A percentile compares a stretch with the other conserved stretches of the same genome.
These are phyloP conservation scores for Ctenochaetus hawaiiensis DNA, from an alignment of 2,797 vertebrate genomes.

Conservation along the genomic window DNA sequence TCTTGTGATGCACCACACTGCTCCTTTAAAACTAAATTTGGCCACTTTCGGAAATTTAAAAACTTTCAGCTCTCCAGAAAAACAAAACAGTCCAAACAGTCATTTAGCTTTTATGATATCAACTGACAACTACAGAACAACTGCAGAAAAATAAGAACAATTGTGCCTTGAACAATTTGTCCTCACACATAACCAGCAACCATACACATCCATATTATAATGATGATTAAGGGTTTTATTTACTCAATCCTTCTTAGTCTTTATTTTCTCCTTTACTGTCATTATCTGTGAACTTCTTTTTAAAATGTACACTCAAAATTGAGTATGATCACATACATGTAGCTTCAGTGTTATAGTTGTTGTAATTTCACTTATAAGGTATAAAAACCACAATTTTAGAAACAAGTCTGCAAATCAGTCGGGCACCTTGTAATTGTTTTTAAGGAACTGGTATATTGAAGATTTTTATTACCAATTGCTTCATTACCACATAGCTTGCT, in stretches of 20 bases:
- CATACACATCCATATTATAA: background rate
- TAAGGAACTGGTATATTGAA: too few relatives aligned
- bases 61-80: too few relatives aligned
- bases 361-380: background rate
- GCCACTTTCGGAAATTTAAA: too few relatives aligned
- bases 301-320: background rate
- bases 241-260: background rate
- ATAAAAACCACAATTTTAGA: background rate
- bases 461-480: too few relatives aligned
- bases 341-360: background rate
- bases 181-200: background rate
- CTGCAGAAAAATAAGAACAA: background rate
- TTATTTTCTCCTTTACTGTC: background rate
- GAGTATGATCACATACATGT: background rate
- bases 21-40: too few relatives aligned
- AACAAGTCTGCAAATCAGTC: background rate
- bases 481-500: too few relatives aligned
- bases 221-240: background rate
- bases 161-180: background rate
- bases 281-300: background rate
- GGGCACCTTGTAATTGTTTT: too few relatives aligned
- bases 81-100: too few relatives aligned
- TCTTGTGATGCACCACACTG: too few relatives aligned
- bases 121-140: too few relatives aligned
- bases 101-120: too few relatives aligned